A percentile compares a stretch with the other conserved stretches of the same genome.
Evolutionary conservation across 2,888 invertebrate species (phyloP).

Genomic region (Acanthosoma haemorrhoidale): DNA sequence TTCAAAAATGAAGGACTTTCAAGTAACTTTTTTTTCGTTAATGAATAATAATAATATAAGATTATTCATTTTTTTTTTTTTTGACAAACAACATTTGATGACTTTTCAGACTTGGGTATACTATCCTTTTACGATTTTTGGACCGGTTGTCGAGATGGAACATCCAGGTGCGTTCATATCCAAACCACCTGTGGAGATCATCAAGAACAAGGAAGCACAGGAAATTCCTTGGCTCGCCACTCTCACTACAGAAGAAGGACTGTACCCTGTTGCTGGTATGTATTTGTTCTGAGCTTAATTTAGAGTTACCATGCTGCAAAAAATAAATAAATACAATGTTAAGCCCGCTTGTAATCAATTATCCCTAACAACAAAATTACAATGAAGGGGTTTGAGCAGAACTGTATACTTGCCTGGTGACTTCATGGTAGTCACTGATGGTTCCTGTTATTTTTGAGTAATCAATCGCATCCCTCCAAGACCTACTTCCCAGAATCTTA

Average conservation of each 20-base stretch:
- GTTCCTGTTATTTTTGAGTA: no score
- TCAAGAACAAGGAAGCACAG: conserved; percentile 16
- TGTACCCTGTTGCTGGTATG: conserved; percentile 35
- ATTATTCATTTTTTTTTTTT: not conserved
- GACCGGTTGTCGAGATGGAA: conserved; percentile 60
- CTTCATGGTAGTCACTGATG: no score
- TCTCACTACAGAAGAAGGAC: conserved; percentile 33
- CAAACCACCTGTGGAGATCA: conserved; percentile 30
- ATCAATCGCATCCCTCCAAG: no score
- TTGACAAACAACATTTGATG: no score
- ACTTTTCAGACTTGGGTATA: conserved; percentile 55
- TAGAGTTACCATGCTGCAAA: no score
- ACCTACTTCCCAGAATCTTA: no score
- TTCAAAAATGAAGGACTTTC: conserved; percentile 40
- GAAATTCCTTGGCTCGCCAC: conserved; percentile 33
- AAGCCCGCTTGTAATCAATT: no score
- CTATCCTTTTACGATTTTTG: conserved; percentile 67
- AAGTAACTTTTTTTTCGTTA: not conserved
- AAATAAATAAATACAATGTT: no score
- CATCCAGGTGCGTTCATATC: conserved; percentile 30
- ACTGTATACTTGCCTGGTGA: no score
- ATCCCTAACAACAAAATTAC: no score
- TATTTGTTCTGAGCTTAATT: not conserved
- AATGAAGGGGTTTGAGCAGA: no score
- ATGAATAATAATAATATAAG: not conserved